Base-by-base conservation (phyloP, 92 coral and sea anemone species). In the Ricordea florida region DNA sequence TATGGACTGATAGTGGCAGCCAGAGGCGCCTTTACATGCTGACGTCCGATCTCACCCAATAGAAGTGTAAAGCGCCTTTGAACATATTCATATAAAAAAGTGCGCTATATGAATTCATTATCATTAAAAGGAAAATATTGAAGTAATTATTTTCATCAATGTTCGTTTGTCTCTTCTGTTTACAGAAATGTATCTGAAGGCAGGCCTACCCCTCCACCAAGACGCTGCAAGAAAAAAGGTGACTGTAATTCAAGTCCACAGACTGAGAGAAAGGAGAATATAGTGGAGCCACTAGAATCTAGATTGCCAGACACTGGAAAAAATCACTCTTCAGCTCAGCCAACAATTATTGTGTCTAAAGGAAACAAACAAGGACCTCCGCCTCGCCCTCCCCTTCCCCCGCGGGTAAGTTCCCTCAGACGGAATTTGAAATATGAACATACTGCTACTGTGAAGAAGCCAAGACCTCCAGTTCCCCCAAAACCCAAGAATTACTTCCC, bases 401-500 rank as follows among this genome's bases (percentile, higher is more conserved):
- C 36, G 11, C 10, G 63, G 47, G 82, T 56, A 80, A 78, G 51
- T 33, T 84, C 66, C 49, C 87, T 31, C 42, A 72, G 68, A 8
- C 78, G 77, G 10, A 70, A 70, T 58, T 1, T 11, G 25, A 53
- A 55, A 70, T 55, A 1, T 42, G 26, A 24, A 26, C 11, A 10
- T 42, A 21, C 0, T 1, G 14, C 37, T 24, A 0, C 6, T 6
- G 77, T 15, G 33, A 72, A 84, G 44, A 86, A 86, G 58, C 47
- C 48, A 15, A 72, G 57, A 61, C 91, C 91, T n/a, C 91, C 91
- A 6, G 65, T 86, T 20, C 91, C 91, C 16, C 91, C 91, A 18
- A 86, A 86, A 66, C 91, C 91, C 2, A 86, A 63, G 57, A 31
- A 71, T 40, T 52, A 70, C 29, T 50, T 70, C 18, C 53, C 66